Evolutionary conservation across 2,888 invertebrate species (phyloP), one percentile per base, ranked within the genome.

Genomic region (Folsomia manolachei): DNA sequence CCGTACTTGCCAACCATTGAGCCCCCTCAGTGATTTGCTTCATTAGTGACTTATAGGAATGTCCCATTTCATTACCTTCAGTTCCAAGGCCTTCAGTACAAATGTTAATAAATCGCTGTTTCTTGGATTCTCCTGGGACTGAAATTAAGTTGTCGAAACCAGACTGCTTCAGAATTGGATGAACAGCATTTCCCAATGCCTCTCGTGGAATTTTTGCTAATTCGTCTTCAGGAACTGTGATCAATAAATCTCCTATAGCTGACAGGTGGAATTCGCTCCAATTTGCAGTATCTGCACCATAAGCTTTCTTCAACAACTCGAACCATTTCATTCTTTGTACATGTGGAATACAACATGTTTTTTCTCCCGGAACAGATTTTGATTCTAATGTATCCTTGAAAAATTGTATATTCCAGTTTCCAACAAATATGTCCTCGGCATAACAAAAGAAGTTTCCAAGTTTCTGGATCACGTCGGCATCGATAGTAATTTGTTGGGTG

Each of bases 381-480:
- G 71, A 51, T 53, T 78, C 77, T n/a, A 80, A 63, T n/a, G 78
- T 70, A 27, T 78, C 77, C 52, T 73, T 70, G 1, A 80, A 53
- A 1, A 74, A 23, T 26, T 70, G 26, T 21, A 70, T 72, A 1
- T 69, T 60, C 72, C 72, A 71, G n/a, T 75, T 73, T 1, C 71
- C 74, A 11, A 64, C 63, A 51, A 76, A 67, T 0, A 79, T 27
- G 14, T 75, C 72, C 14, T 69, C 76, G 18, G 78, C 72, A 65
- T 79, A 80, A 66, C 78, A 80, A 19, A 76, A 62, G 2, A 80
- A 63, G 63, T 75, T 78, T 51, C 79, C 79, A 66, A 80, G 70
- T 27, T 27, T 71, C 39, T 74, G 71, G 19, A 77, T 64, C n/a
- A 70, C 25, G 2, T 75, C 72, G 11, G 75, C 21, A 39, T 75